Percentiles rank a stretch among this genome's conserved stretches.
Evolutionary conservation across 1,140 invertebrate species (phyloP).

Genomic region (Drosophila pseudoobscura): DNA sequence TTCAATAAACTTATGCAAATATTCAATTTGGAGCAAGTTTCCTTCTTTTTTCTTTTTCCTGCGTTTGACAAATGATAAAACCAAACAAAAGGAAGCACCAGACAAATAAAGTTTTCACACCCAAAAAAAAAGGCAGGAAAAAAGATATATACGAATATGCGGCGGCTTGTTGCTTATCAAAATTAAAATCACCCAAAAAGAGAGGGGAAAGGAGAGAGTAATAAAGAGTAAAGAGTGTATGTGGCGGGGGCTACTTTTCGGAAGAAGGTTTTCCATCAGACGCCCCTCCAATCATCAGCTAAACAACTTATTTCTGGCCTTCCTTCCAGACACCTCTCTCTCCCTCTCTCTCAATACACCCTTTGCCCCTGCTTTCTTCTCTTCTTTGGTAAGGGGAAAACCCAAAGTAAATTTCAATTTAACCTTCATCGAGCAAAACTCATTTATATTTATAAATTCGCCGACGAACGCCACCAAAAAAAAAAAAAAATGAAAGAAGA

Average conservation of each 20-base stretch:
- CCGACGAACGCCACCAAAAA: conserved; percentile 57
- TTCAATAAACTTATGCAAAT: conserved; percentile 81
- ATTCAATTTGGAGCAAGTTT: conserved; percentile 69
- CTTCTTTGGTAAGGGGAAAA: conserved; percentile 34
- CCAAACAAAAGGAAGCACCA: conserved; percentile 72
- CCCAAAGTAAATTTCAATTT: conserved; percentile 80
- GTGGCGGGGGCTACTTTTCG: conserved; percentile 50
- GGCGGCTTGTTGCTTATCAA: conserved; percentile 63
- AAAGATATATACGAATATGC: conserved; percentile 49
- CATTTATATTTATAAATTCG: conserved; percentile 82
- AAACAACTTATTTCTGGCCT: conserved; percentile 37
- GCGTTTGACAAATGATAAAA: conserved; percentile 74
- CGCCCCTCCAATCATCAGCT: conserved; percentile 30
- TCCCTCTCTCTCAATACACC: not conserved
- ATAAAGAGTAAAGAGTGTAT: not conserved
- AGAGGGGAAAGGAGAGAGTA: not conserved
- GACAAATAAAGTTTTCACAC: conserved; percentile 77
- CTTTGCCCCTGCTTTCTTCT: not conserved
- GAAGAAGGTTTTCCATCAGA: conserved; percentile 58
- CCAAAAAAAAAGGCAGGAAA: conserved; percentile 2
- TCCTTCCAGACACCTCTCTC: not conserved
- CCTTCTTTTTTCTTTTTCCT: conserved; percentile 27
- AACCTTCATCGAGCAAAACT: conserved; percentile 80
- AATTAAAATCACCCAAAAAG: conserved; percentile 61
- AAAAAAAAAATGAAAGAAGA: not conserved